Conservation (phyloP, 1,140 invertebrate genomes). For the Bombus pyrosoma region DNA sequence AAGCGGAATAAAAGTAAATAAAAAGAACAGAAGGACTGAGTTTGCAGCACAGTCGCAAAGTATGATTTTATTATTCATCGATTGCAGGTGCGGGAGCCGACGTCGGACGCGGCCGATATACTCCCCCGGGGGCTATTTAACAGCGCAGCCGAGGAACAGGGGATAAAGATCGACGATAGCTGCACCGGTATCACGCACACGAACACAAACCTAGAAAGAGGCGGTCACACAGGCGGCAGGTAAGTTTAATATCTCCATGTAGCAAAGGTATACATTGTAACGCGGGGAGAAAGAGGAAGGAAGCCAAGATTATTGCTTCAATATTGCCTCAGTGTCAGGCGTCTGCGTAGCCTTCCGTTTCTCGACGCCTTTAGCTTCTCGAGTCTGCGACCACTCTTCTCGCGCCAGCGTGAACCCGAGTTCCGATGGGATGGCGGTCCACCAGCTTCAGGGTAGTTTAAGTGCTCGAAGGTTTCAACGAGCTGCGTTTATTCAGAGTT, state of each 20-base stretch:
- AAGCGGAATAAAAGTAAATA: no score
- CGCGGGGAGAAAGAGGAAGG: slow-evolving; percentile 50
- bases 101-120: slow-evolving; percentile 28
- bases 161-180: slow-evolving; percentile 34
- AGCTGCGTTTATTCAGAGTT: not conserved
- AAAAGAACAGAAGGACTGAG: not conserved
- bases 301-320: slow-evolving; percentile 77
- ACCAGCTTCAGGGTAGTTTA: not conserved
- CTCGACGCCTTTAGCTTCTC: slow-evolving; percentile 2
- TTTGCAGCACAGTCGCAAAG: not conserved
- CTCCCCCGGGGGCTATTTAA: slow-evolving; percentile 47
- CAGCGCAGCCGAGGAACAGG: not conserved
- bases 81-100: slow-evolving; percentile 40
- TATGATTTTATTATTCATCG: slow-evolving; percentile 59
- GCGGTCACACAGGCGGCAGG: slow-evolving; percentile 44
- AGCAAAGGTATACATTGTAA: slow-evolving; percentile 51
- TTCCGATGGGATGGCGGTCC: not conserved
- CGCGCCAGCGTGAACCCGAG: slow-evolving; percentile 1
- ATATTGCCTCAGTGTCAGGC: slow-evolving; percentile 78
- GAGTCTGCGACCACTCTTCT: no score
- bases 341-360: slow-evolving; percentile 62
- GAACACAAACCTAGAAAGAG: not conserved
- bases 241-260: slow-evolving; percentile 76
- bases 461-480: not conserved
- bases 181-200: not conserved